Evolutionary conservation across 1,140 invertebrate genomes (phyloP), one percentile per base, ranked within the genome.

Genomic region (Sesamia nonagrioides): DNA sequence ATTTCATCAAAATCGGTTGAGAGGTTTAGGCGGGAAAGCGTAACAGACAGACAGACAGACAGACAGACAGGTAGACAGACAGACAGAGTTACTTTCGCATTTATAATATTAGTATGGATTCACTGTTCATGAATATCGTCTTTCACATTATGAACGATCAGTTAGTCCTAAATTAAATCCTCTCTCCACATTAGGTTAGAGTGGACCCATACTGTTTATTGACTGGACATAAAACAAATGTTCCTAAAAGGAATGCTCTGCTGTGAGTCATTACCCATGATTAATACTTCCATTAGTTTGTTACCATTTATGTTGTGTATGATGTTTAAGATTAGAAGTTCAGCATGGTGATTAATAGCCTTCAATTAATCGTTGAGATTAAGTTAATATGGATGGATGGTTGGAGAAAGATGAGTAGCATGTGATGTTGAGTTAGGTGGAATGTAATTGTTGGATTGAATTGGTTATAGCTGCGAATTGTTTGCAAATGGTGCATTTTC

Each of bases 211-310:
- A 69, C 66, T 71, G 50, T 71, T 71, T 71, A 71, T 54, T 71
- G 45, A 37, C n/a, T 71, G 68, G 50, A 71, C 48, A 71, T 71
- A 71, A 71, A 71, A 71, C 68, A 71, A 71, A 71, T 71, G 68
- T 71, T 71, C 50, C 48, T 52, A 37, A 52, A 71, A 71, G 68
- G 68, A 85, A 86, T 85, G 75, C 27, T 58, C 37, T 68, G 18
- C 21, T 45, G 0, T 85, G 85, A 87, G 73, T 87, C 85, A 87
- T 81, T 85, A 68, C 58, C 72, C 75, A 85, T 85, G 84, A 87
- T 85, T 85, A 82, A 87, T 87, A 61, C 69, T 66, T 68, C 72
- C 72, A 80, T 80, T 80, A 75, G 52, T 48, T 63, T 27, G 61
- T 63, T 75, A 63, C 60, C 61, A 75, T 63, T 69, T 71, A 35